phyloP scores from a whole-genome alignment of 2,113 vertebrate genomes.

The Aegithalos caudatus region DNA sequence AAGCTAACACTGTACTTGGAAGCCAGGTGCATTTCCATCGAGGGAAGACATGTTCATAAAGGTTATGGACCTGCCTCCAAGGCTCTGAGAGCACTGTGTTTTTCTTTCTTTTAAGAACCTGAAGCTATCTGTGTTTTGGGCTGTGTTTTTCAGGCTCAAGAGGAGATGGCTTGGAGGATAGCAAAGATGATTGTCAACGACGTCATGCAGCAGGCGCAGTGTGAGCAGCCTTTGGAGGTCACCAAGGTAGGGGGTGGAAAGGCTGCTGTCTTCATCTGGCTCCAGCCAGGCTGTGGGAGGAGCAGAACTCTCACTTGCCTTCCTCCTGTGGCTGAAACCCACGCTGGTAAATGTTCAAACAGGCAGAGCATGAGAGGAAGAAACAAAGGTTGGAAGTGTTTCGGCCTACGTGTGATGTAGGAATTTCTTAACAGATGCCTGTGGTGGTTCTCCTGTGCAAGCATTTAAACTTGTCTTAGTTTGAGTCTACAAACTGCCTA shows the following conservation, averaged over 20 bases:
- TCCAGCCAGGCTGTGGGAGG: background rate
- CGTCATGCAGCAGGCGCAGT: conserved; percentile 91
- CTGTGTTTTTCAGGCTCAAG: conserved; percentile 84
- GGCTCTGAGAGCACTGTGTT: background rate
- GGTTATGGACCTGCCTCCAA: rapidly evolving
- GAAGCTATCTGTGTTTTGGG: background rate
- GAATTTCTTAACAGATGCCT: background rate
- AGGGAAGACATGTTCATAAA: rapidly evolving
- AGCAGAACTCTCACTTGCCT: conserved; percentile 4
- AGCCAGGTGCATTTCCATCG: background rate
- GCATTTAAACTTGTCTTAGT: background rate
- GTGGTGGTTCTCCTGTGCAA: background rate
- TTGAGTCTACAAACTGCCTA: background rate
- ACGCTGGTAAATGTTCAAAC: background rate
- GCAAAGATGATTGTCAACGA: conserved; percentile 99
- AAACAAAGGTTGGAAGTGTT: background rate
- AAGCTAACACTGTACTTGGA: background rate
- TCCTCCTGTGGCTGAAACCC: background rate
- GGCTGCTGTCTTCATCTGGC: background rate
- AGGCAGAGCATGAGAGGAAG: background rate
- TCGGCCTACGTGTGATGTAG: background rate
- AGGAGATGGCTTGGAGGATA: conserved; percentile 98
- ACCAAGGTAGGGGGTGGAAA: conserved; percentile 79
- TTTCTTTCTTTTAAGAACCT: background rate
- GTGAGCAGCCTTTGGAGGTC: conserved; percentile 76